Percentiles rank a stretch among this genome's conserved stretches.
Evolutionary conservation across 2,888 invertebrate species (phyloP).

Genomic region (Poecilus cupreus): DNA sequence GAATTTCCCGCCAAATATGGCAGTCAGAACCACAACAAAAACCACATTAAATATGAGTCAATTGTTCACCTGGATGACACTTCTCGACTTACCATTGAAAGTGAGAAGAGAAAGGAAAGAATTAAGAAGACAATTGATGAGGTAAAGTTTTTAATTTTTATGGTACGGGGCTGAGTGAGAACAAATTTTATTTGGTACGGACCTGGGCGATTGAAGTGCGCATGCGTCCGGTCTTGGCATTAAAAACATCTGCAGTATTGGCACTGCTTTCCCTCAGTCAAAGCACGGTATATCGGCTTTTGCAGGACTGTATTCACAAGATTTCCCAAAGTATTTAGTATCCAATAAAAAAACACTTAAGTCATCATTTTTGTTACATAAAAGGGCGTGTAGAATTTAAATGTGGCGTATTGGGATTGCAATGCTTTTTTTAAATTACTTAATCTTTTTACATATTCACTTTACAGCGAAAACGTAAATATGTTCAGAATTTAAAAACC

Average conservation of each 20-base stretch:
- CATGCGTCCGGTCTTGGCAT: slow-evolving; percentile 15
- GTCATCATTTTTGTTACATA: too few species aligned
- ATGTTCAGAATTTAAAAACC: too few species aligned
- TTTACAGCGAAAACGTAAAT: too few species aligned
- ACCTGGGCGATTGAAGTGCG: neutral
- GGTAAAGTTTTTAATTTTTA: slow-evolving; percentile 17
- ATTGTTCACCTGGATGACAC: slow-evolving; percentile 51
- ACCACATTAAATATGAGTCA: slow-evolving; percentile 54
- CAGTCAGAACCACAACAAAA: slow-evolving; percentile 29
- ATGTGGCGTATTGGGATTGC: too few species aligned
- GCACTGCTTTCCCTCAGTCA: slow-evolving; percentile 23
- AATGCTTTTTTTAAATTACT: too few species aligned
- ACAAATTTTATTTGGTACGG: neutral
- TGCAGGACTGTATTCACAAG: neutral
- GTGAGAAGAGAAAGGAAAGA: slow-evolving; percentile 48
- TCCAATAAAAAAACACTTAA: too few species aligned
- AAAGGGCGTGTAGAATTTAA: too few species aligned
- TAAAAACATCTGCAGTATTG: slow-evolving; percentile 49
- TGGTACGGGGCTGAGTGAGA: neutral
- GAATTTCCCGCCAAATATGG: slow-evolving; percentile 42
- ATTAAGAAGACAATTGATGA: slow-evolving; percentile 58
- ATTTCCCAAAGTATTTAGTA: too few species aligned
- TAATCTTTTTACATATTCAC: too few species aligned
- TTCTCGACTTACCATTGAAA: slow-evolving; percentile 39
- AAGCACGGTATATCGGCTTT: slow-evolving; percentile 41